phyloP scores from a whole-genome alignment of 2,113 vertebrate genomes.

The Tragelaphus scriptus region DNA sequence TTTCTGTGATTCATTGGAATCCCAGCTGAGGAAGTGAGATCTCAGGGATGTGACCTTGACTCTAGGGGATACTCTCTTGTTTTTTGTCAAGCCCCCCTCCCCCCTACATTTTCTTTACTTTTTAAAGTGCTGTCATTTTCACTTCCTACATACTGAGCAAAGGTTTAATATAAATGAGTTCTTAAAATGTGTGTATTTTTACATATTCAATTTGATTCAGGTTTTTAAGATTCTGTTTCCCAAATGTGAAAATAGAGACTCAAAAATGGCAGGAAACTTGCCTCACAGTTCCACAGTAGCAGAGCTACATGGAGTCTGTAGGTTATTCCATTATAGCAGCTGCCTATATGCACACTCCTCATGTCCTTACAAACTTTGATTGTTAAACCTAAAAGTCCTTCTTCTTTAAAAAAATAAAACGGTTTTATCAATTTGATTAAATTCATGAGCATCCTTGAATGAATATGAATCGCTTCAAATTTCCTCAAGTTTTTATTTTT shows the following conservation, averaged over 20 bases:
- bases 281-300: accelerated
- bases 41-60: neutral
- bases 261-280: neutral
- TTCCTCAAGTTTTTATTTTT: neutral
- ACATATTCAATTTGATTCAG: neutral
- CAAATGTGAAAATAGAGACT: neutral
- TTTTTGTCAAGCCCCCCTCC: neutral
- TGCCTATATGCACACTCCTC: accelerated
- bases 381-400: neutral
- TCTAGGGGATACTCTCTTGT: neutral
- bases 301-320: accelerated
- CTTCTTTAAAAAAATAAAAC: neutral
- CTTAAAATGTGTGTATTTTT: slow-evolving; percentile 2
- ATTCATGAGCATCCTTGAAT: neutral
- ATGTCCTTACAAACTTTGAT: neutral
- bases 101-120: neutral
- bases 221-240: neutral
- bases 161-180: neutral
- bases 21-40: neutral
- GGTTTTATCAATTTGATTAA: neutral
- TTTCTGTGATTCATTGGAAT: neutral
- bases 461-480: neutral
- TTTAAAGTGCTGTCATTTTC: neutral
- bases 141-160: neutral
- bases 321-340: accelerated